Evolutionary conservation across 2,113 vertebrate genomes (phyloP), one percentile per base, ranked within the genome.

Genomic region (Oryzias woworae): DNA sequence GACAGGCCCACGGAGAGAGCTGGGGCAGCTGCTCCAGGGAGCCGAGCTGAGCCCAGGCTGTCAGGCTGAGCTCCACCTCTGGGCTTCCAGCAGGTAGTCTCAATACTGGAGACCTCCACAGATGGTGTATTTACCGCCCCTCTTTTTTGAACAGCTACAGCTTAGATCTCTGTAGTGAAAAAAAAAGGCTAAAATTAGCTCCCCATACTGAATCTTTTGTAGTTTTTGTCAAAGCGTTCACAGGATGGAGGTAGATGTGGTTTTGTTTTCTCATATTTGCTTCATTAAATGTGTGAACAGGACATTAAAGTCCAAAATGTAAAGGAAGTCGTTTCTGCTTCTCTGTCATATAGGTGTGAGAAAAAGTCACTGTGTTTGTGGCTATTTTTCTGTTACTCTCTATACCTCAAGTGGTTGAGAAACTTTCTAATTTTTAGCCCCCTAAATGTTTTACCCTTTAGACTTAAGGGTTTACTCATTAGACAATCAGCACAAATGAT

Each of bases 401-500:
- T 36, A 10, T 36, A 36, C 10, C 36, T 80, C 69, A 53, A 16
- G 2, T 23, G 53, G 53, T 71, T 84, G 62, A 85, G 77, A 81
- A 86, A 86, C 78, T 52, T 74, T 18, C 72, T 67, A 82, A 81
- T 89, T 88, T 88, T 20, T 20, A 20, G 20, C 75, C 76, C 86
- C 87, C 73, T 83, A 87, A 89, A 85, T 89, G 86, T 88, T 89
- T 88, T 87, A 90, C 90, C 85, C 64, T 53, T 81, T 78, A 86
- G 88, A 89, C 85, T 89, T 88, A 92, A 90, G 84, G 87, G 85
- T 90, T 90, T 85, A 84, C 91, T 93, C 92, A 92, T 93, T 91
- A 92, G 90, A 89, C 90, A 86, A 86, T 86, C 85, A 84, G 87
- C 91, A 91, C 89, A 93, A 93, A 91, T 92, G 88, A 91, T 92